Evolutionary conservation across 2,888 invertebrate genomes (phyloP), one percentile per base, ranked within the genome.

Genomic region (Agonopterix alstromeriana): DNA sequence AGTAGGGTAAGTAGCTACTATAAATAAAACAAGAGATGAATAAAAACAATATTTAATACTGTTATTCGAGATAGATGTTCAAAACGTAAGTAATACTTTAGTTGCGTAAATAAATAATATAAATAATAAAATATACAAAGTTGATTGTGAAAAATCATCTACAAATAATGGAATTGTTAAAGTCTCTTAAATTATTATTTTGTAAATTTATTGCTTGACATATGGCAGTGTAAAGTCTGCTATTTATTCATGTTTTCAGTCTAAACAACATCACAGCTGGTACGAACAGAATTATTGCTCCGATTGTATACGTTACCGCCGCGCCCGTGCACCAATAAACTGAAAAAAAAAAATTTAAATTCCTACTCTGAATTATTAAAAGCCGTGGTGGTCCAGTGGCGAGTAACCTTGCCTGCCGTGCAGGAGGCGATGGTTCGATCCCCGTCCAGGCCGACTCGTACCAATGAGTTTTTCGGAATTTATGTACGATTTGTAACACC

Each of bases 311-410:
- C 0, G 97, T 97, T 10, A 91, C 76, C 48, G 91, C 90, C 3
- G 98, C 94, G 7, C 98, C 98, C 48, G 95, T 90, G 70, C 94
- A 93, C 98, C 98, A 98, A 85, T 97, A 98, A 27, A 94, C 95
- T 95, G 77, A 45, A 78, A 76, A 27, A 42, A 45, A 40, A 17
- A 10, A n/a, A 12, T 27, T 27, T 5, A 27, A 27, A 27, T 27
- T 27, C 27, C 27, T 27, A 27, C 5, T 5, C 3, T 7, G 27
- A 27, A 27, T 27, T 27, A 27, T 27, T 27, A n/a, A n/a, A n/a
- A n/a, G n/a, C n/a, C n/a, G n/a, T n/a, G n/a, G n/a, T n/a, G n/a
- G n/a, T n/a, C n/a, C n/a, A n/a, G n/a, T n/a, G n/a, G n/a, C n/a
- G n/a, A n/a, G n/a, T n/a, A n/a, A n/a, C n/a, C n/a, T n/a, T n/a